Conservation (phyloP, 1,140 invertebrate species). For the Ips typographus region DNA sequence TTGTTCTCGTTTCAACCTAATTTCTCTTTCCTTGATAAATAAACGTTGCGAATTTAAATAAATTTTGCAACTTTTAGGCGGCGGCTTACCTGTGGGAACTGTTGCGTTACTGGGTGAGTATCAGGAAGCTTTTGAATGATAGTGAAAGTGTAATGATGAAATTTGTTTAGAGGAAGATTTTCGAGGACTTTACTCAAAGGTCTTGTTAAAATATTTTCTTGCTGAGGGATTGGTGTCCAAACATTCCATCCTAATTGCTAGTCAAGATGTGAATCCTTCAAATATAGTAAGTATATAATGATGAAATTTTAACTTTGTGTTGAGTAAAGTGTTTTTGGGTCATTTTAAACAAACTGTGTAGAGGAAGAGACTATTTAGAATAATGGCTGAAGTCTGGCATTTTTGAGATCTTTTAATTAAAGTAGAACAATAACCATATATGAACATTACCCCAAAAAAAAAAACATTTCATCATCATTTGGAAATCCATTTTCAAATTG, state of each 20-base stretch:
- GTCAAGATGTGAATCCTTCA: constrained; percentile 67
- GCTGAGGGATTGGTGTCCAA: constrained; percentile 75
- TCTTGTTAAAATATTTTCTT: constrained; percentile 78
- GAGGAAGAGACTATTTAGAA: no score
- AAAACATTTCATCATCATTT: background rate
- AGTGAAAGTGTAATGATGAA: constrained; percentile 11
- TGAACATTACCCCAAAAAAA: no score
- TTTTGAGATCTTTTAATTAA: no score
- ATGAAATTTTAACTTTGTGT: constrained; percentile 7
- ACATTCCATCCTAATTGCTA: constrained; percentile 71
- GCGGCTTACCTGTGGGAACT: constrained; percentile 63
- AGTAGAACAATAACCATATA: no score
- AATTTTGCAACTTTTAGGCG: constrained; percentile 52
- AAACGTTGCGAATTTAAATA: background rate
- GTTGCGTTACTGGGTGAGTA: constrained; percentile 60
- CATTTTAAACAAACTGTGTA: background rate
- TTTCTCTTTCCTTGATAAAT: constrained; percentile 2
- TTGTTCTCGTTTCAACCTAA: constrained; percentile 25
- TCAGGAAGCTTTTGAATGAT: background rate
- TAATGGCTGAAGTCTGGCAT: no score
- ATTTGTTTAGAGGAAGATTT: constrained; percentile 74
- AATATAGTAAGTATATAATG: constrained; percentile 57
- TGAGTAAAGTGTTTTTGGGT: background rate
- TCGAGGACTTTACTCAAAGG: constrained; percentile 71
- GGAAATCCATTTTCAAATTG: no score